Percentiles rank a stretch among this genome's conserved stretches.
Evolutionary conservation across 2,888 invertebrate genomes (phyloP).

Genomic region (Cheiracanthium punctorium): DNA sequence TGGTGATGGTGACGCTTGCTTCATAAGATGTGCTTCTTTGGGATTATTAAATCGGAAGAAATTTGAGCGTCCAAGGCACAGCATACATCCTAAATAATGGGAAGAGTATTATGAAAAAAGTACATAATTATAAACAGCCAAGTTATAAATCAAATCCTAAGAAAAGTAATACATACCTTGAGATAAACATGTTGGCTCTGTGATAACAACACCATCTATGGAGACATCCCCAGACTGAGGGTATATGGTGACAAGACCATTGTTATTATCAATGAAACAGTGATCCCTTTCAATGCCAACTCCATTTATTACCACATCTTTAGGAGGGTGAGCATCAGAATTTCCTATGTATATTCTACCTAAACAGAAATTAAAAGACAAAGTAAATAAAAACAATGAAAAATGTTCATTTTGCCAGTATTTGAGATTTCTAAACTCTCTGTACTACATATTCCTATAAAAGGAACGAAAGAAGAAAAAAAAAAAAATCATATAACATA

Average conservation of each 20-base stretch:
- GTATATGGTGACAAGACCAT: constrained; percentile 79
- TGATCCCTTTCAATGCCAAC: constrained; percentile 89
- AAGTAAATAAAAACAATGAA: too few species aligned
- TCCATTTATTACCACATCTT: constrained; percentile 90
- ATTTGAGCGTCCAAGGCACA: constrained; percentile 92
- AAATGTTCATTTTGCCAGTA: too few species aligned
- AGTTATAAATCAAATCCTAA: background rate
- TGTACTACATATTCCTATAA: too few species aligned
- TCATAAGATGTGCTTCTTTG: constrained; percentile 90
- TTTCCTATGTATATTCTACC: constrained; percentile 88
- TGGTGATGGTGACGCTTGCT: constrained; percentile 86
- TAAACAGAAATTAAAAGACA: constrained; percentile 77
- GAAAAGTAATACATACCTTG: constrained; percentile 50
- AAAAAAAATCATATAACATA: too few species aligned
- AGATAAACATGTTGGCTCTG: constrained; percentile 66
- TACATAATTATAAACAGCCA: too few species aligned
- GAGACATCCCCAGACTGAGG: constrained; percentile 59
- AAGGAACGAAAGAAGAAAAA: too few species aligned
- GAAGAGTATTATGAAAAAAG: too few species aligned
- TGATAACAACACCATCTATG: constrained; percentile 58
- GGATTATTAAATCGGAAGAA: constrained; percentile 95
- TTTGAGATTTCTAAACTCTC: too few species aligned
- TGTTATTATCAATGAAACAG: constrained; percentile 88
- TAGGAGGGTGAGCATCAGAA: constrained; percentile 78
- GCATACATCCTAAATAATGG: constrained; percentile 85